Evolutionary conservation across 2,797 vertebrate species (phyloP), one percentile per base, ranked within the genome.

Genomic region (Limosa lapponica): DNA sequence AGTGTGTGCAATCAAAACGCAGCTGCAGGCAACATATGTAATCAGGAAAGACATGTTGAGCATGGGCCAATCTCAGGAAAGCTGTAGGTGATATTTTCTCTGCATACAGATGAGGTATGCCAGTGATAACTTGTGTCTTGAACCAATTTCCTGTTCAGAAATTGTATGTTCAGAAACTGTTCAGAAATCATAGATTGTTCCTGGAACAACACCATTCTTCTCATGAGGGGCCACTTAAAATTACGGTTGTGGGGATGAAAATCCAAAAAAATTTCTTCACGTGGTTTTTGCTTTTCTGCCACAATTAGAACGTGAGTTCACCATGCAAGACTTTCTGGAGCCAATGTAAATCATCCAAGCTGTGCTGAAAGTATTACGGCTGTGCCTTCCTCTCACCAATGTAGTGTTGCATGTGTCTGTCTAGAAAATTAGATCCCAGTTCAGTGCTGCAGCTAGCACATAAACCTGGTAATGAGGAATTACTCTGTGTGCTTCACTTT

Each of bases 21-120:
- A 91, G 91, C 95, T 90, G 70, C 95, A 96, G 95, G 97, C 95
- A 96, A 95, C 62, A 22, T 78, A 64, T 71, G 89, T 87, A 92
- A 82, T 85, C 52, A 27, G 49, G 58, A 86, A 58, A 93, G 90
- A 93, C n/a, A 62, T 16, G 57, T 70, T 95, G 94, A 96, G 89
- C 65, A 37, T 3, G 2, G 25, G 87, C 96, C 89, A 96, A 66
- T 80, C 83, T 93, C 28, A 24, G 88, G 87, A 96, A 95, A 96
- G 73, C 69, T 90, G 58, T 62, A 87, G 81, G 78, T 96, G 91
- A 91, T 93, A 89, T 73, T 67, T 89, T 85, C 28, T 71, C 44
- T 92, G 57, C 41, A 44, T 95, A 73, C 67, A 90, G 82, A 91
- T 93, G 73, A 96, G 65, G 44, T 69, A 67, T 97, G 75, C 92